These are phyloP conservation scores for Pipa parva DNA, from an alignment of 2,113 vertebrate genomes.

Conservation along the genomic window DNA sequence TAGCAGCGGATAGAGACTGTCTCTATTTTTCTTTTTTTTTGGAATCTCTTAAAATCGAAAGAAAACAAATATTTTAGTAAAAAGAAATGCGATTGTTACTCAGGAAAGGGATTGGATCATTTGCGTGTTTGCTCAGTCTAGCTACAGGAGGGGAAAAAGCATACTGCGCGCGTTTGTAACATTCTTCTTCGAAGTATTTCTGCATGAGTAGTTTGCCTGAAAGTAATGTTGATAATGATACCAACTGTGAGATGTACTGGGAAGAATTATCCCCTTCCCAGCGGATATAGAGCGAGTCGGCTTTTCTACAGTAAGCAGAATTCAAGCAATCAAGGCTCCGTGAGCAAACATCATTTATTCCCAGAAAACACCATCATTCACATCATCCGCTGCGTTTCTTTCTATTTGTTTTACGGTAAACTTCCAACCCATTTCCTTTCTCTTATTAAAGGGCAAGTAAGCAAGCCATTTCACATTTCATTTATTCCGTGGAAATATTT, in stretches of 20 bases:
- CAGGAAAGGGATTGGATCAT: background rate
- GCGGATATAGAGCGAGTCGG: background rate
- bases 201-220: slow-evolving; percentile 12
- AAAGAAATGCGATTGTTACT: background rate
- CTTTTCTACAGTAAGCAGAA: background rate
- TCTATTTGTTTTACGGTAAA: too few relatives aligned
- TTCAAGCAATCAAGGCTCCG: background rate
- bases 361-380: background rate
- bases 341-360: background rate
- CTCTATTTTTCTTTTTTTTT: too few relatives aligned
- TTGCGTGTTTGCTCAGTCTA: background rate
- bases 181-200: background rate
- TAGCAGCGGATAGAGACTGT: too few relatives aligned
- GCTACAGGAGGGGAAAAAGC: background rate
- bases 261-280: background rate
- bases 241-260: slow-evolving; percentile 9
- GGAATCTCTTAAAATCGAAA: background rate
- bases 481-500: too few relatives aligned
- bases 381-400: too few relatives aligned
- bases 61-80: background rate
- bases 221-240: slow-evolving; percentile 4
- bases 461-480: too few relatives aligned
- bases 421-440: too few relatives aligned
- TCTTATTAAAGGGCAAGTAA: too few relatives aligned
- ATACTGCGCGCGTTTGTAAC: background rate